Base-by-base conservation (phyloP, 2,888 invertebrate genomes). In the Ptychoptera contaminata region DNA sequence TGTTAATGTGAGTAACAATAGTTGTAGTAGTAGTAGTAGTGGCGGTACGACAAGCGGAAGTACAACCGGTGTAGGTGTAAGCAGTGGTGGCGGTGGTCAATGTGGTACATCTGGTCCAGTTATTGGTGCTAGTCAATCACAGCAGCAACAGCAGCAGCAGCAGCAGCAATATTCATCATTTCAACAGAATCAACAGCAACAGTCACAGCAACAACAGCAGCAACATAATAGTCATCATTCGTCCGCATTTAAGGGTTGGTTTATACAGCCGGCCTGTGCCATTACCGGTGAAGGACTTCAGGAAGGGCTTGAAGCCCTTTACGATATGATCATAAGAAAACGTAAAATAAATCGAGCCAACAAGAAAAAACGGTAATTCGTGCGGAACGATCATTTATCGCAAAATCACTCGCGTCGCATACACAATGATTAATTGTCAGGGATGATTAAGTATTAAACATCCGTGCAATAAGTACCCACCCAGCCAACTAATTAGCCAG, bases 221-320 rank as follows among this genome's bases (percentile, higher is more conserved):
- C 40, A 35, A 8, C 39, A 40, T 10, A 11, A 41, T 12, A 14
- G 32, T 8, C 16, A 29, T 10, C 45, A 51, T 23, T 53, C 58
- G 42, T 46, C 46, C 14, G 44, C 47, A 30, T 56, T 59, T 36
- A 65, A 63, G 44, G 63, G 82, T 49, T 91, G 85, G 82, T 83
- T 84, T 62, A 85, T 94, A 45, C 90, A 93, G 61, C 90, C 93
- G 1, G 90, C 93, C 1, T 97, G 96, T 65, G 96, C 94, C 55
- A 88, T 96, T 59, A 96, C 92, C 23, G 94, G 96, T 6, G 94
- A 96, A 60, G 96, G 96, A 11, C 74, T 97, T 9, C 90, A 92
- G 66, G 94, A 96, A 62, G 93, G 93, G 8, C 74, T 96, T 53
- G 93, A 96, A 63, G 84, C 82, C 9, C 73, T 96, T 47, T 93